These are phyloP conservation scores for Metacarcinus magister DNA, from an alignment of 2,888 invertebrate genomes.

Conservation along the genomic window DNA sequence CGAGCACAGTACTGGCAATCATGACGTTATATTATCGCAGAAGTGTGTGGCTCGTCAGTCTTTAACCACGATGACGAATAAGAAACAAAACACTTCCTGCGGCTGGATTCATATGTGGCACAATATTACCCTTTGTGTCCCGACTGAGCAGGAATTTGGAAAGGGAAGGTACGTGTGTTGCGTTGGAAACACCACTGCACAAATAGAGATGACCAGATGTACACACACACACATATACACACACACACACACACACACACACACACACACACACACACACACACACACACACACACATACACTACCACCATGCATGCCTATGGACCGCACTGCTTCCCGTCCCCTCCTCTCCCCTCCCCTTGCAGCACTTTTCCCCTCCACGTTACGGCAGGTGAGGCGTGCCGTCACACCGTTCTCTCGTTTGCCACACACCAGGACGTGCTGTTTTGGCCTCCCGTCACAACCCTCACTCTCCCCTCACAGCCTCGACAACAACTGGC, in stretches of 20 bases:
- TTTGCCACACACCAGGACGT: neutral
- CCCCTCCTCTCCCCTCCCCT: neutral
- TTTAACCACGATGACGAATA: neutral
- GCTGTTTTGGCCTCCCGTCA: neutral
- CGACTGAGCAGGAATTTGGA: neutral
- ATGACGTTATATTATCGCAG: neutral
- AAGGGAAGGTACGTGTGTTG: neutral
- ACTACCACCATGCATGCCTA: slow-evolving; percentile 7
- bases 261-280: neutral
- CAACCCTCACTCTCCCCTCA: neutral
- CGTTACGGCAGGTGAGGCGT: neutral
- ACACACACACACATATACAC: slow-evolving; percentile 5
- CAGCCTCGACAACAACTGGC: neutral
- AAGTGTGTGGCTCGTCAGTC: neutral
- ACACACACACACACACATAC: no score
- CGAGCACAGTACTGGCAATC: neutral
- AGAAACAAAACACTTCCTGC: neutral
- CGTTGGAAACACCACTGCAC: neutral
- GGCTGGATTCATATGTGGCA: neutral
- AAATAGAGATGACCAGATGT: slow-evolving; percentile 10
- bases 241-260: slow-evolving; percentile 5
- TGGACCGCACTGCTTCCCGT: neutral
- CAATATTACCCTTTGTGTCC: neutral
- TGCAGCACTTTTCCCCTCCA: neutral
- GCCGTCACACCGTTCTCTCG: neutral